Base-by-base conservation (phyloP, 2,113 vertebrate genomes). In the Halichoerus grypus region DNA sequence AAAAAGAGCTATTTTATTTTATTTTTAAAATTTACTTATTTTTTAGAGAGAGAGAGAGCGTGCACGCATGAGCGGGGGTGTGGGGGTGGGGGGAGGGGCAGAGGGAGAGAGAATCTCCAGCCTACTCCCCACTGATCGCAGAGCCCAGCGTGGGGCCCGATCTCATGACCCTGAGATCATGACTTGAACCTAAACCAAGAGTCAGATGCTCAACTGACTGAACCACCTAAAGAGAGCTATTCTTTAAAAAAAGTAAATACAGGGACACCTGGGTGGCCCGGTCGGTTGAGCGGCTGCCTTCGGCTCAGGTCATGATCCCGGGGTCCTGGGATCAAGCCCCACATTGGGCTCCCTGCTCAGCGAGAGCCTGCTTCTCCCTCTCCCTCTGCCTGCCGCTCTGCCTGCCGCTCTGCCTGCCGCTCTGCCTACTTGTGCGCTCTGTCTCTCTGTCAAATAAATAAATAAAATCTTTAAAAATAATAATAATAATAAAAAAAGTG, bases 1-100 rank as follows among this genome's bases (percentile, higher is more conserved):
- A 79, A 95, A 94, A 86, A 13, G 67, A 91, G 28, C 4, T 49
- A 3, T 6, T 67, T 51, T 53, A 61, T 79, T n/a, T 22, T 36
- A 22, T 55, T 81, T 28, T 21, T 13, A 36, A 51, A 18, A 22
- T 22, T 21, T 36, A 21, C 36, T 57, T 84, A n/a, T 65, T 65
- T 53, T 33, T 67, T 16, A 33, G 63, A 67, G 63, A 33, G 13
- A 65, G 63, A 67, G 21, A 22, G 63, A 7, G 67, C 4, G 33
- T 1, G n/a, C 18, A 19, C 0, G 0, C 51, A 53, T 7, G 31
- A 67, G 63, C 3, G 0, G 67, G 63, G 28, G 0, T 6, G 28
- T 1, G 5, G 46, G 46, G 63, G 63, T 65, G 12, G 28, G 7
- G 67, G 18, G 3, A 36, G 33, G 33, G 33, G 7, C 16, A n/a